Evolutionary conservation across 2,113 vertebrate genomes (phyloP), one percentile per base, ranked within the genome.

Genomic region (Mugil cephalus): DNA sequence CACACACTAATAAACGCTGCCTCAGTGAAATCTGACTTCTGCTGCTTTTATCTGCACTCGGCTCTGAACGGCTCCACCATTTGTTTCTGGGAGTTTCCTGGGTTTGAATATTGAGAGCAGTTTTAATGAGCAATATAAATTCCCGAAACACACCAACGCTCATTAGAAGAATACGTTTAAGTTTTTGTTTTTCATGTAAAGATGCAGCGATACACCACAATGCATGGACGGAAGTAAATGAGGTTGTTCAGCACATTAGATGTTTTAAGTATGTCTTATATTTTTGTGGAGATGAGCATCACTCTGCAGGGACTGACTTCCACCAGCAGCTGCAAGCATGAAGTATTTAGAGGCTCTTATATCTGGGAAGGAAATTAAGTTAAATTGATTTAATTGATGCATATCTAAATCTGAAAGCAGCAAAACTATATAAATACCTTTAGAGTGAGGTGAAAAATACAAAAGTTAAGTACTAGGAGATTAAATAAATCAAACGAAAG

Each of bases 81-180:
- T 83, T 6, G 17, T 63, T 69, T 60, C 40, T 30, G 13, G 17
- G 12, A 17, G 17, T 74, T 83, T 78, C n/a, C 21, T 0, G 7
- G 58, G 7, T 82, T 79, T 58, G 38, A 15, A 66, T 52, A 61
- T 69, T 75, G 55, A 35, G 14, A 48, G 62, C 19, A 62, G 45
- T 63, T 76, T 30, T 79, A 85, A 86, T 55, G 74, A 83, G 72
- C 36, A 35, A 36, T 45, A 63, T 69, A 56, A 62, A 84, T 66
- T 62, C 56, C 46, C 54, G 58, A 58, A 67, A 70, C 34, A 35
- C 40, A 64, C 66, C 42, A 67, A 42, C 17, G 50, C 69, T 88
- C 62, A 74, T 88, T 82, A 76, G 72, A 77, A 78, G 50, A 15
- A 58, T 67, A 52, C 1, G 74, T 81, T 64, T 30, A 38, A 68